Base-by-base conservation (phyloP, 1,140 invertebrate species). In the Zaprionus gabonicus region DNA sequence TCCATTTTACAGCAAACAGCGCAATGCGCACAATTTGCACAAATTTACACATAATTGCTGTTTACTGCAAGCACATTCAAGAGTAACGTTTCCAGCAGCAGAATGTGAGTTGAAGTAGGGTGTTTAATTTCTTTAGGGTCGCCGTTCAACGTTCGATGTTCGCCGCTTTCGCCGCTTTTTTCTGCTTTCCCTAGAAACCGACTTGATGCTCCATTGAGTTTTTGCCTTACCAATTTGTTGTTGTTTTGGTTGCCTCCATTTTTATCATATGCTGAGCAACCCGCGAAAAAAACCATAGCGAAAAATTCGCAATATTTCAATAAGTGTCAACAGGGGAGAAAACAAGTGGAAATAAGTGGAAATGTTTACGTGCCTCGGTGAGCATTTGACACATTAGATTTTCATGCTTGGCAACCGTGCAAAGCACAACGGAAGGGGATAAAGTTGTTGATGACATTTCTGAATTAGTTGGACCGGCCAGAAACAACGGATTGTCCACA, bases 271-370 rank as follows among this genome's bases (percentile, higher is more conserved):
- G 27, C 27, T n/a, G 53, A 25, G 17, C 23, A 36, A 44, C 55
- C 27, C 25, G 27, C 49, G 36, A 63, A 66, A 70, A 51, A 68
- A 31, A 55, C 23, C 20, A 58, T 57, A 59, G 63, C 59, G 23
- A 75, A 76, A 76, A 83, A 44, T 82, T 82, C 74, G 44, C 68
- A 76, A 59, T 70, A 82, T 82, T 82, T 31, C 76, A 85, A 85
- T 82, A 85, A 88, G 79, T 78, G 74, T 78, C 83, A 87, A 88
- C 81, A 88, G 74, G 60, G 36, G 49, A 57, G 56, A 38, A 25
- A 86, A 79, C 76, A 86, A 82, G 55, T 41, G 38, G 36, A 76
- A 72, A 56, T 53, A 73, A 67, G 77, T 70, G 63, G 73, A 82
- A 80, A 80, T 82, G 64, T 80, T 86, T 77, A 63, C 51, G 62